phyloP scores from a whole-genome alignment of 2,888 invertebrate species.

The Leptopilina syphax region DNA sequence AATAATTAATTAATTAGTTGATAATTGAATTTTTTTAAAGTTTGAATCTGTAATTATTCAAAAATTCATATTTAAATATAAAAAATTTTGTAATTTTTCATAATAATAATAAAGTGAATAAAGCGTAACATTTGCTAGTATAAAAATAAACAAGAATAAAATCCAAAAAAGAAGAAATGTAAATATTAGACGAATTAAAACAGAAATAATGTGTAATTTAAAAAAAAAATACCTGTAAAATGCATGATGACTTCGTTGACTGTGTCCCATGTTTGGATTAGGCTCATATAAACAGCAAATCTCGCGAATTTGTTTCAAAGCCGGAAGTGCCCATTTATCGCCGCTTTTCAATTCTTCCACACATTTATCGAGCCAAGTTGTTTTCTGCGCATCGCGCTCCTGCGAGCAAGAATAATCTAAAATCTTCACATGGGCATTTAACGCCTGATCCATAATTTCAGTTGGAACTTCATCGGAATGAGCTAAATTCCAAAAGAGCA shows the following conservation, averaged over 20 bases:
- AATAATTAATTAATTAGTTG: too few relatives aligned
- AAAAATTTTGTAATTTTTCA: too few relatives aligned
- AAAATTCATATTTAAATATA: too few relatives aligned
- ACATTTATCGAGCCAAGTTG: slow-evolving; percentile 96
- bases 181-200: neutral
- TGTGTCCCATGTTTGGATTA: slow-evolving; percentile 82
- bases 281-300: slow-evolving; percentile 97
- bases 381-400: slow-evolving; percentile 97
- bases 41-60: too few relatives aligned
- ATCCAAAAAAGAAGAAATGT: too few relatives aligned
- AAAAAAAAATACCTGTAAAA: slow-evolving; percentile 78
- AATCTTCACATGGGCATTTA: slow-evolving; percentile 97
- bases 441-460: slow-evolving; percentile 97
- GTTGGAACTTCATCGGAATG: slow-evolving; percentile 97
- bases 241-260: slow-evolving; percentile 80
- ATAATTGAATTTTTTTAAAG: too few relatives aligned
- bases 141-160: too few relatives aligned
- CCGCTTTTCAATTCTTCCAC: slow-evolving; percentile 95
- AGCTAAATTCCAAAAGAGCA: slow-evolving; percentile 97
- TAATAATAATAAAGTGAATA: too few relatives aligned
- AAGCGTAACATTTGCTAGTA: too few relatives aligned
- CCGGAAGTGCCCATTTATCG: slow-evolving; percentile 95
- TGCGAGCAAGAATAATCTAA: slow-evolving; percentile 98
- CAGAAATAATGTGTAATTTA: slow-evolving; percentile 16
- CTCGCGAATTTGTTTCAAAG: slow-evolving; percentile 95